phyloP scores from a whole-genome alignment of 2,888 invertebrate genomes.

The Apeira syringaria region DNA sequence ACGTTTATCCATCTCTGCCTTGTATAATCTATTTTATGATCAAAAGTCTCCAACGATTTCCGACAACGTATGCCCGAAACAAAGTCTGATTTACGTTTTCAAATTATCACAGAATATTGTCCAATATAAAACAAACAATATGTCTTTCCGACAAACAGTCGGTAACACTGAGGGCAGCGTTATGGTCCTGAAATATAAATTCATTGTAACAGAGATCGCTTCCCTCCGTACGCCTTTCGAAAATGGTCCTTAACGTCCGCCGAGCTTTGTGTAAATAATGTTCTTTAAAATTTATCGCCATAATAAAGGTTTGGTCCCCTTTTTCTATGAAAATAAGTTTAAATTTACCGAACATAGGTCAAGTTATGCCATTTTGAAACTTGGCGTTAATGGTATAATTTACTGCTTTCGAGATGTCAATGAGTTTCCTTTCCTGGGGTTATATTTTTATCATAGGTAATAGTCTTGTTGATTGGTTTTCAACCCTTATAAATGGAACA shows the following conservation, averaged over 20 bases:
- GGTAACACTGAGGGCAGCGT: conserved; percentile 38
- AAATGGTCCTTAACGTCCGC: conserved; percentile 78
- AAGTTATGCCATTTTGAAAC: conserved; percentile 45
- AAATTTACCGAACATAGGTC: conserved; percentile 66
- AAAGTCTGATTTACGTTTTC: conserved; percentile 28
- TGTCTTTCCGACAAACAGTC: conserved; percentile 43
- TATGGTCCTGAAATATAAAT: conserved; percentile 67
- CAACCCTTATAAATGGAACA: too few species aligned
- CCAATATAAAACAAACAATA: conserved; percentile 41
- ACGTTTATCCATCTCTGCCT: too few species aligned
- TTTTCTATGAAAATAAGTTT: conserved; percentile 79
- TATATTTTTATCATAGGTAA: too few species aligned
- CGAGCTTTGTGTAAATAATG: conserved; percentile 81
- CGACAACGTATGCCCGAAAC: conserved; percentile 7
- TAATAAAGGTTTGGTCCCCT: conserved; percentile 77
- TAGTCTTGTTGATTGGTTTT: too few species aligned
- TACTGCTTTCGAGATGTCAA: too few species aligned
- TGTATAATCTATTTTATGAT: conserved; percentile 3
- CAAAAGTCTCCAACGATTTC: conserved; percentile 3
- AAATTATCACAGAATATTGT: conserved; percentile 27
- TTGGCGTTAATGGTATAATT: conserved; percentile 24
- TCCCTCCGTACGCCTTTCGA: conserved; percentile 64
- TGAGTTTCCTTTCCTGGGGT: too few species aligned
- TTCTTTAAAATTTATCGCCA: conserved; percentile 77
- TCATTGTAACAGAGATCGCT: conserved; percentile 51